Evolutionary conservation across 1,140 invertebrate genomes (phyloP).

Genomic region (Macrosteles quadrilineatus): DNA sequence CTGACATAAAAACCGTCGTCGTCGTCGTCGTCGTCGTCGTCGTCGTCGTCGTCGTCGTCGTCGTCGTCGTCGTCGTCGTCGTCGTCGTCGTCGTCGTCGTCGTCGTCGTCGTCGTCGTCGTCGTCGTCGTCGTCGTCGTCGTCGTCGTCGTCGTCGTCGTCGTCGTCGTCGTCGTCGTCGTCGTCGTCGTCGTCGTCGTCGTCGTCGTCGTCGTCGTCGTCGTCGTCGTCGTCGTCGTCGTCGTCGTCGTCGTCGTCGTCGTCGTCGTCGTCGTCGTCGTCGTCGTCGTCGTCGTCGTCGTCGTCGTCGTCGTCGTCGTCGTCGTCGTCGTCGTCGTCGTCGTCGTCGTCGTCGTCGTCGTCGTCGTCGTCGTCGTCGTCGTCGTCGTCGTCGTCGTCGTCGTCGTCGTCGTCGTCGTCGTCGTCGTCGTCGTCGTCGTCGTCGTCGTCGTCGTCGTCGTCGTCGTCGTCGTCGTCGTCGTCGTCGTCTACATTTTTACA

Average conservation of each 20-base stretch:
- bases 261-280: not conserved
- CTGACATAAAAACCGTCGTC: no score
- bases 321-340: not conserved
- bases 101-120: not conserved
- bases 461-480: not conserved
- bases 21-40: not conserved
- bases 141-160: slow-evolving; percentile 1
- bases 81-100: not conserved
- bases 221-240: not conserved
- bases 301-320: not conserved
- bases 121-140: not conserved
- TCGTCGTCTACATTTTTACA: no score
- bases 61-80: not conserved
- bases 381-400: not conserved
- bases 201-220: slow-evolving; percentile 13
- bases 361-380: not conserved
- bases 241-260: not conserved
- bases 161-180: slow-evolving; percentile 2
- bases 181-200: not conserved
- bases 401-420: not conserved
- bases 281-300: slow-evolving; percentile 2
- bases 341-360: not conserved
- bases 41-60: not conserved
- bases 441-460: not conserved
- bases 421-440: not conserved